Evolutionary conservation across 2,797 vertebrate species (phyloP), one percentile per base, ranked within the genome.

Genomic region (Denticeps clupeoides): DNA sequence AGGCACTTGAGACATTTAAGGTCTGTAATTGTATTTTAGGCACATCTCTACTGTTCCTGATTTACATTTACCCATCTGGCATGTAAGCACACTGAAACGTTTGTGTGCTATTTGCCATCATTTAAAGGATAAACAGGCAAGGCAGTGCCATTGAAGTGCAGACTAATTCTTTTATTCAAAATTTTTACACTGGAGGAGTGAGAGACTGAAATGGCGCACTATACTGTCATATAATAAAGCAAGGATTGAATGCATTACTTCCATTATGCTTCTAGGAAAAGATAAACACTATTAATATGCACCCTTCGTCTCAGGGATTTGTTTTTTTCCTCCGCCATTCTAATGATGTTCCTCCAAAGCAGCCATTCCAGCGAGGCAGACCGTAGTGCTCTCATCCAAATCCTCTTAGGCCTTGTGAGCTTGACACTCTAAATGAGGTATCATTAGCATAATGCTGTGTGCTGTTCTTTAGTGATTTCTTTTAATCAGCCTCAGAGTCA

Each of bases 361-460:
- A 71, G 58, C 59, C 50, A 41, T 62, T 63, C 60, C 50, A 51
- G 63, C 47, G 56, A 62, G 54, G 56, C 63, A 50, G 23, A 58
- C 49, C 3, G 41, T 43, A 35, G 33, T 68, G 62, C 56, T 35
- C 48, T 69, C 37, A 19, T 60, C 61, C 67, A 73, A 65, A 71
- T 70, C 60, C 62, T 70, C 60, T 49, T 65, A 47, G 41, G 55
- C 57, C 18, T 59, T 61, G 55, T 24, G 35, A 31, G 64, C 59
- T 68, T 60, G 59, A 58, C 59, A 64, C 62, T 64, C 64, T 60
- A 76, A 80, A 81, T 74, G 66, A 80, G 63, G 41, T 64, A 56
- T 70, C 70, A 82, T 81, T 79, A 75, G 73, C 77, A 79, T 78
- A 79, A 82, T 79, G 63, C 48, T 61, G 63, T 64, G 62, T 64